A percentile compares a stretch with the other conserved stretches of the same genome.
Conservation (phyloP, 2,888 invertebrate genomes). For the Stenichneumon culpator region DNA sequence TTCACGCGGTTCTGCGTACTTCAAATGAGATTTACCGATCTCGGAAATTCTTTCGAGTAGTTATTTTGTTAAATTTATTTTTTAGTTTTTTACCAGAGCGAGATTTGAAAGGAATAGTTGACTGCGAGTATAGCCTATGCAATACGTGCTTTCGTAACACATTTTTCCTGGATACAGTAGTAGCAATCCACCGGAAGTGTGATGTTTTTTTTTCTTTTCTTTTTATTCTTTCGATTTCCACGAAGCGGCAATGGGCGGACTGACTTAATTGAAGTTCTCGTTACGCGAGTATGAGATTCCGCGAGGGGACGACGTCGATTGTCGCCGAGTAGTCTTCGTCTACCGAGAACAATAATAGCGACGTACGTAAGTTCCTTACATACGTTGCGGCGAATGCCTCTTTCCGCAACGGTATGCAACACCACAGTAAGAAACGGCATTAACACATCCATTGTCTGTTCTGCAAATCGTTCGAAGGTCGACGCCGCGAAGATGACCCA, state of each 20-base stretch:
- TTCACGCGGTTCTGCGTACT: background rate
- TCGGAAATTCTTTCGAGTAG: background rate
- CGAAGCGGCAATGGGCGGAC: slow-evolving; percentile 31
- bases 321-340: slow-evolving; percentile 45
- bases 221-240: slow-evolving; percentile 45
- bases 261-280: slow-evolving; percentile 49
- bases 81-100: background rate
- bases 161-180: slow-evolving; percentile 11
- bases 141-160: slow-evolving; percentile 13
- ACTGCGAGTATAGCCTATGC: background rate
- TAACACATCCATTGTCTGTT: slow-evolving; percentile 30
- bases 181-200: slow-evolving; percentile 42
- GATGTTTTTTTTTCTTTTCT: slow-evolving; percentile 2
- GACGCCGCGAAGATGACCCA: slow-evolving; percentile 34
- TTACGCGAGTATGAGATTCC: slow-evolving; percentile 50
- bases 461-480: slow-evolving; percentile 43
- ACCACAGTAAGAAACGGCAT: background rate
- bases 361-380: slow-evolving; percentile 34
- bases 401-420: background rate
- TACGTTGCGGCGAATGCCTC: slow-evolving; percentile 18
- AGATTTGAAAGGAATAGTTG: background rate
- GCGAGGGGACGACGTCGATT: slow-evolving; percentile 24
- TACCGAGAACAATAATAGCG: slow-evolving; percentile 44
- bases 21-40: background rate
- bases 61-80: background rate